Evolutionary conservation across 2,888 invertebrate species (phyloP).

Genomic region (Hylaea fasciaria): DNA sequence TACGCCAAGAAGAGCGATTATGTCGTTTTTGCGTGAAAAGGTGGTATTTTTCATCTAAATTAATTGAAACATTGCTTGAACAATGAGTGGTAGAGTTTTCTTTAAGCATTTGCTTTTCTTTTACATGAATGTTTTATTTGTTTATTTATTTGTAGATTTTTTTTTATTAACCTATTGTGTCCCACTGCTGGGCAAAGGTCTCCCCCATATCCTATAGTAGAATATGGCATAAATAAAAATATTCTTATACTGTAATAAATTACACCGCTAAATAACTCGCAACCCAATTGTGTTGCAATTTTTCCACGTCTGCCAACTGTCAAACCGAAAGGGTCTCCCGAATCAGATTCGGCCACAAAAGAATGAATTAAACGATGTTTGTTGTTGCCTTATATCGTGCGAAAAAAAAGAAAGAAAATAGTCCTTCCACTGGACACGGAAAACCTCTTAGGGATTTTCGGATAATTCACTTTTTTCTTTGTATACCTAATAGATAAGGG

Average conservation of each 20-base stretch:
- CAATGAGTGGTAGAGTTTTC: no score
- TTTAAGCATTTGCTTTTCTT: no score
- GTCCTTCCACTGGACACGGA: conserved; percentile 40
- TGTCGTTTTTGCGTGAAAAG: conserved; percentile 6
- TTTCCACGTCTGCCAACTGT: conserved; percentile 42
- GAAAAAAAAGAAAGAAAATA: conserved; percentile 40
- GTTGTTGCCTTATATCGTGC: conserved; percentile 41
- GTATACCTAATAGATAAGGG: conserved; percentile 38
- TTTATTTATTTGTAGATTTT: no score
- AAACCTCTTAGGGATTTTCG: conserved; percentile 44
- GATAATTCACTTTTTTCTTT: conserved; percentile 40
- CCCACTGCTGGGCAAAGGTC: no score
- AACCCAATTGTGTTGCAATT: neutral
- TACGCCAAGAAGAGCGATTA: conserved; percentile 17
- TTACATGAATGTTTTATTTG: no score
- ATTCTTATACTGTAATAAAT: no score
- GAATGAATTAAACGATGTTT: conserved; percentile 52
- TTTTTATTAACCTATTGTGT: no score
- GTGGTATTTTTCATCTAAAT: neutral
- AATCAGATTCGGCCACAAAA: conserved; percentile 51
- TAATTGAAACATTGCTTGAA: neutral
- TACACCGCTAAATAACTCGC: neutral
- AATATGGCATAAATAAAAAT: no score
- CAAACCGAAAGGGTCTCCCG: conserved; percentile 46
- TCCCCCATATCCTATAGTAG: no score